Evolutionary conservation across 1,140 invertebrate species (phyloP).

Genomic region (Ctenoplectra terminalis): DNA sequence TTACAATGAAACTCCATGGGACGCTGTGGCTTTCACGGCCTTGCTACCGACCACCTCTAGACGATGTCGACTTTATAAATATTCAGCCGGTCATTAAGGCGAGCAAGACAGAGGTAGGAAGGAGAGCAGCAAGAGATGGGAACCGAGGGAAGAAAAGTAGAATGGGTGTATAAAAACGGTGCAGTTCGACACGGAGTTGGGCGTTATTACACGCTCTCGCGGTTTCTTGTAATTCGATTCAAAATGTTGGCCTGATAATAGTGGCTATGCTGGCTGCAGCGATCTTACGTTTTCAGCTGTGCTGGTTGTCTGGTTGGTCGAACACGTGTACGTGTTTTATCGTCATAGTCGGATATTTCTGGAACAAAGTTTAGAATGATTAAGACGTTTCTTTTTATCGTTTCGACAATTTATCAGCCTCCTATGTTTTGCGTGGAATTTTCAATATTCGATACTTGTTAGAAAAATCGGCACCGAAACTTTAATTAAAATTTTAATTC

Average conservation of each 20-base stretch:
- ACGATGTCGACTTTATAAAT: constrained; percentile 80
- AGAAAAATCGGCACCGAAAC: no score
- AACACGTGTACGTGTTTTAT: not conserved
- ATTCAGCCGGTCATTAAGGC: constrained; percentile 79
- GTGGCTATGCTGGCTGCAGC: constrained; percentile 1
- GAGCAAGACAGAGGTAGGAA: constrained; percentile 63
- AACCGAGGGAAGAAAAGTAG: not conserved
- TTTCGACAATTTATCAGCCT: no score
- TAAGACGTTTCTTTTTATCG: no score
- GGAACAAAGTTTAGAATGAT: no score
- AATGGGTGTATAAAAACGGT: constrained; percentile 66
- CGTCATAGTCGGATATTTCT: not conserved
- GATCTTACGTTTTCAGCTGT: not conserved
- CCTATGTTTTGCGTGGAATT: no score
- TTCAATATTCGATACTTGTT: not conserved
- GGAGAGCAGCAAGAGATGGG: not conserved
- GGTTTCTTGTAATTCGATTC: constrained; percentile 71
- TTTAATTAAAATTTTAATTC: constrained; percentile 15
- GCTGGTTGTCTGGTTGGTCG: not conserved
- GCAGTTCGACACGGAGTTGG: constrained; percentile 42
- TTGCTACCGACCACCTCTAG: constrained; percentile 75
- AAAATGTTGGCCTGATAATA: constrained; percentile 55
- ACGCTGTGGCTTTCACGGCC: constrained; percentile 77
- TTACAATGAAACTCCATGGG: constrained; percentile 82
- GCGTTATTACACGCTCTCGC: constrained; percentile 60